phyloP scores from a whole-genome alignment of 2,888 invertebrate genomes.

The Andrena bicolor region DNA sequence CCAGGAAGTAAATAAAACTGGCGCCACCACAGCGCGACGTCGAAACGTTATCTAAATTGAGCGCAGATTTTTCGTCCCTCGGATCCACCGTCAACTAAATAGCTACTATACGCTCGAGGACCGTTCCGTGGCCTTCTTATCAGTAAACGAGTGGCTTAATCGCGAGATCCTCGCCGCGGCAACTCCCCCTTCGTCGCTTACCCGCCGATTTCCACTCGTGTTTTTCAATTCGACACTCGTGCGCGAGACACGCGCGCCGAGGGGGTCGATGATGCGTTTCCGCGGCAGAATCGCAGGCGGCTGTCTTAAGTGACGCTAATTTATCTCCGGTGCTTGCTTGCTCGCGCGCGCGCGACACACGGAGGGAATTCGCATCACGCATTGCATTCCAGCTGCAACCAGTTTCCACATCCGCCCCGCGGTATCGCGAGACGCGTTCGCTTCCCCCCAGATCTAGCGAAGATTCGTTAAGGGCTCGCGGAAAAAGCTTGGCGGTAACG shows the following conservation, averaged over 20 bases:
- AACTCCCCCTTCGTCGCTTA: not conserved
- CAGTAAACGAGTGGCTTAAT: not conserved
- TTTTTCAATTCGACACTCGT: not conserved
- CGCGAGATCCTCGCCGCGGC: not conserved
- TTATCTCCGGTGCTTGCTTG: slow-evolving; percentile 45
- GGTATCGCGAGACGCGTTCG: slow-evolving; percentile 42
- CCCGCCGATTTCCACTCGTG: not conserved
- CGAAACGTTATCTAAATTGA: slow-evolving; percentile 40
- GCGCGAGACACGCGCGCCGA: not conserved
- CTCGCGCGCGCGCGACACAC: not conserved
- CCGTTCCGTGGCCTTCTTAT: slow-evolving; percentile 29
- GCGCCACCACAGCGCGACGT: slow-evolving; percentile 18
- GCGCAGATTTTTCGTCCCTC: not conserved
- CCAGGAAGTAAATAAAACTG: slow-evolving; percentile 11
- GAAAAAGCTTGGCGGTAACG: too few species aligned
- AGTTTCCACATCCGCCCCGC: slow-evolving; percentile 60
- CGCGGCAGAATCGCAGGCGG: slow-evolving; percentile 16
- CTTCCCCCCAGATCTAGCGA: slow-evolving; percentile 14
- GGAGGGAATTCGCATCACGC: slow-evolving; percentile 28
- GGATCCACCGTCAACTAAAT: not conserved
- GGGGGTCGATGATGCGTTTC: not conserved
- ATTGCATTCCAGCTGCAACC: slow-evolving; percentile 63
- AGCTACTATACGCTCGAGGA: not conserved
- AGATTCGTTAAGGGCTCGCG: slow-evolving; percentile 19
- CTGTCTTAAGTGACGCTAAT: slow-evolving; percentile 52